A percentile compares a stretch with the other conserved stretches of the same genome.
phyloP scores from a whole-genome alignment of 2,113 vertebrate genomes.

The Podarcis cretensis region DNA sequence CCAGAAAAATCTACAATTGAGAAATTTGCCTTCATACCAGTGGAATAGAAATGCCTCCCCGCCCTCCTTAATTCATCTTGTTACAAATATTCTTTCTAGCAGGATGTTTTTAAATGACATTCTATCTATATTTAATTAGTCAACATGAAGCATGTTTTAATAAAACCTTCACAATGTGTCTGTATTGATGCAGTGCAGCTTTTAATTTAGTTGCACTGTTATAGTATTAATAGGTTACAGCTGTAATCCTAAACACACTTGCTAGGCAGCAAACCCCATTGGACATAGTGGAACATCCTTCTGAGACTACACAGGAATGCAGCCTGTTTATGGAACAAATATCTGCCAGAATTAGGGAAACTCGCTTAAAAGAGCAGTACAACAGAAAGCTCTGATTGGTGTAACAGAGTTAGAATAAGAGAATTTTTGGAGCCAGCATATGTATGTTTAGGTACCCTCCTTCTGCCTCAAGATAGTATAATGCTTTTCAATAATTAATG shows the following conservation, averaged over 20 bases:
- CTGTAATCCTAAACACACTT: too few relatives aligned
- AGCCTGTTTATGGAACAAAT: not conserved
- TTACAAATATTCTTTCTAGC: not conserved
- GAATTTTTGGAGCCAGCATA: too few relatives aligned
- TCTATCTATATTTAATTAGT: not conserved
- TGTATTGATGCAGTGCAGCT: not conserved
- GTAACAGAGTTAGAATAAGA: not conserved
- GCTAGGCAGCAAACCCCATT: too few relatives aligned
- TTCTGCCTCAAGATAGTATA: too few relatives aligned
- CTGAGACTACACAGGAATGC: too few relatives aligned
- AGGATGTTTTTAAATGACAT: not conserved
- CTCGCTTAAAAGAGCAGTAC: not conserved
- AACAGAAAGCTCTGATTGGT: not conserved
- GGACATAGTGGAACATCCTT: too few relatives aligned
- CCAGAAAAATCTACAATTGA: not conserved
- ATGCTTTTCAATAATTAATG: too few relatives aligned
- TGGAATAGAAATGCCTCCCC: not conserved
- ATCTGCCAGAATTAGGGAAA: not conserved
- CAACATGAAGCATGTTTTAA: not conserved
- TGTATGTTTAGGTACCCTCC: too few relatives aligned
- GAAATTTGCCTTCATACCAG: not conserved
- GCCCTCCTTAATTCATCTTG: not conserved
- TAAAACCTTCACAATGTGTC: not conserved
- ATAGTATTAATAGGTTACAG: not conserved
- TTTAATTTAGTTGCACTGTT: not conserved